Evolutionary conservation across 1,140 invertebrate species (phyloP).

Genomic region (Bombus ignitus): DNA sequence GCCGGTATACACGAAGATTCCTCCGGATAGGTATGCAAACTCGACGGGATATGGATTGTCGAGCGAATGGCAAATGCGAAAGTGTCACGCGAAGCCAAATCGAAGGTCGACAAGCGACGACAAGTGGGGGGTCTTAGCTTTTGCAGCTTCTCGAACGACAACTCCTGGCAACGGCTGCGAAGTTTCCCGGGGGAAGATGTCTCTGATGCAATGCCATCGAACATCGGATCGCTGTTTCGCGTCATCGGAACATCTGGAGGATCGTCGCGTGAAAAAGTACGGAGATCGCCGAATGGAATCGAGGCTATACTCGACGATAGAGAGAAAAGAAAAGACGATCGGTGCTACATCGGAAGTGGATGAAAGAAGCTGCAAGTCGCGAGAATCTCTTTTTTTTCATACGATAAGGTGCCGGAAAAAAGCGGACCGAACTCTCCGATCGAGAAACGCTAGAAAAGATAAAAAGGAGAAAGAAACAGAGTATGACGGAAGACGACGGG

Average conservation of each 20-base stretch:
- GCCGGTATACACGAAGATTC: neutral
- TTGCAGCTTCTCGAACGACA: constrained; percentile 3
- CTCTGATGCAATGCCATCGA: constrained; percentile 24
- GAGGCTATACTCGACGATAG: neutral
- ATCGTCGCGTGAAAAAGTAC: constrained; percentile 26
- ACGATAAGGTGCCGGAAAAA: constrained; percentile 17
- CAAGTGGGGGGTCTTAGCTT: constrained; percentile 32
- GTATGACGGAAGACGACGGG: constrained; percentile 18
- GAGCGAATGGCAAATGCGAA: neutral
- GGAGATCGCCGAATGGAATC: neutral
- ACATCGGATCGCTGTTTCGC: constrained; percentile 54
- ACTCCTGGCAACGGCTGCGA: constrained; percentile 41
- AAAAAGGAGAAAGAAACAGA: neutral
- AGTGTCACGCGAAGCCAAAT: constrained; percentile 3
- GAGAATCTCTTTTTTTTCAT: constrained; percentile 22
- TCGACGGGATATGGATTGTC: neutral
- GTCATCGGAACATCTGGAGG: constrained; percentile 40
- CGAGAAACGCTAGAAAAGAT: constrained; percentile 7
- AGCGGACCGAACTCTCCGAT: constrained; percentile 17
- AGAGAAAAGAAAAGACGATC: constrained; percentile 12
- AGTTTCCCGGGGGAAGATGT: constrained; percentile 50
- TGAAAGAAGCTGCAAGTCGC: constrained; percentile 9
- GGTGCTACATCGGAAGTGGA: constrained; percentile 18
- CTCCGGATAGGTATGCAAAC: neutral
- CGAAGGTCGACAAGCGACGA: constrained; percentile 48